Evolutionary conservation across 2,113 vertebrate genomes (phyloP), one percentile per base, ranked within the genome.

Genomic region (Trochalopteron elliotii): DNA sequence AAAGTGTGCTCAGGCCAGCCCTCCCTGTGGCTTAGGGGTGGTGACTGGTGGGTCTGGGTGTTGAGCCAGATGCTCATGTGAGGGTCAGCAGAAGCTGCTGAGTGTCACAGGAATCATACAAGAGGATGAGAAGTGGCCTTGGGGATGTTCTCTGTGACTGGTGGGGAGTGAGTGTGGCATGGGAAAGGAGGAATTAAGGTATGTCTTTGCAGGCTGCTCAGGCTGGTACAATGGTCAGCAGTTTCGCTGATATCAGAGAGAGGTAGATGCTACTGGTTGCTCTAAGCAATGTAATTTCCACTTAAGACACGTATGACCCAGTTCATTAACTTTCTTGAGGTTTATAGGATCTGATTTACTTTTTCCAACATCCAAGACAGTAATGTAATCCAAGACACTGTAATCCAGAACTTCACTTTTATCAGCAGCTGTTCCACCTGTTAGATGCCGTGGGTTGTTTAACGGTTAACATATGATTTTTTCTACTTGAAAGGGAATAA

Each of bases 51-150:
- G 50, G 6, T 33, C 28, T 3, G 10, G 20, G 1, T 76, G 23
- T 71, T 2, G 1, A 52, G 55, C 18, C n/a, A 40, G 31, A 4
- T 50, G 65, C 24, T 49, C 47, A 1, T 14, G 10, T 12, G 6
- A 19, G 65, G 16, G 3, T 82, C 70, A 68, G 37, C 5, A 33
- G 61, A 30, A 45, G 31, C 59, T 83, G 25, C 2, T 4, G 57
- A 53, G 17, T n/a, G 39, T 37, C 2, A 1, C 15, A 7, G 20
- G 21, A 56, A 4, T 47, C 3, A 0, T 27, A 53, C 0, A 0
- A 30, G 60, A 68, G 24, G 35, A 23, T 33, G 33, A 75, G 47
- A 52, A 47, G 53, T 8, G 21, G 35, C 30, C 75, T 59, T 67
- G 64, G 35, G 30, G n/a, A 8, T 10, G 6, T 21, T 68, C 8